Base-by-base conservation (phyloP, 2,888 invertebrate species). In the Deilephila porcellus region DNA sequence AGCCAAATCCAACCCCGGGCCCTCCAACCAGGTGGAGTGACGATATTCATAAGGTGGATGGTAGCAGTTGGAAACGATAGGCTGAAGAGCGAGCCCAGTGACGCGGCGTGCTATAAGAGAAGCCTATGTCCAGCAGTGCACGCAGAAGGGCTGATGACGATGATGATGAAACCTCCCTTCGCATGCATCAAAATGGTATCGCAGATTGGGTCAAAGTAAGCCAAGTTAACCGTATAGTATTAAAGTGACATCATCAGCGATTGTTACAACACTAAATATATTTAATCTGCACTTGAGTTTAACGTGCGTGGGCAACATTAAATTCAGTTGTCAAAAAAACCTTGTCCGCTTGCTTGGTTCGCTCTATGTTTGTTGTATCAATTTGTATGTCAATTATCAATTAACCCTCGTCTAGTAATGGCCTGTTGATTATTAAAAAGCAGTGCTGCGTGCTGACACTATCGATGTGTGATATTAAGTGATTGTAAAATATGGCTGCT, bases 321-420 rank as follows among this genome's bases (percentile, higher is more conserved):
- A 72, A 56, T 77, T 83, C 77, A 91, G 88, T 91, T 92, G 92
- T 93, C 93, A 73, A 93, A 89, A 90, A 83, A 82, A 79, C 86
- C 82, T 85, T 85, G 82, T 82, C 83, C 85, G 85, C 83, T 88
- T 85, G 85, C 83, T 88, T 85, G 85, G 85, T 82, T 82, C 83
- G 85, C 85, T 81, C 81, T 83, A 82, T 91, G 91, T 92, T 93
- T 94, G 90, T 92, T 92, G 90, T 93, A 94, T 93, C 89, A 94
- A 94, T 94, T 94, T 94, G 92, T 94, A 86, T 94, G 94, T 94
- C 94, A 95, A 95, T 94, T 94, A 94, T 91, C 88, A 93, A 94
- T 95, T 94, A 94, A 94, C 93, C 93, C 91, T 91, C 85, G 92
- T 92, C 84, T 92, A 92, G 89, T 90, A 83, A 93, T 94, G 94